Evolutionary conservation across 1,140 invertebrate species (phyloP).

Genomic region (Drosophila littoralis): DNA sequence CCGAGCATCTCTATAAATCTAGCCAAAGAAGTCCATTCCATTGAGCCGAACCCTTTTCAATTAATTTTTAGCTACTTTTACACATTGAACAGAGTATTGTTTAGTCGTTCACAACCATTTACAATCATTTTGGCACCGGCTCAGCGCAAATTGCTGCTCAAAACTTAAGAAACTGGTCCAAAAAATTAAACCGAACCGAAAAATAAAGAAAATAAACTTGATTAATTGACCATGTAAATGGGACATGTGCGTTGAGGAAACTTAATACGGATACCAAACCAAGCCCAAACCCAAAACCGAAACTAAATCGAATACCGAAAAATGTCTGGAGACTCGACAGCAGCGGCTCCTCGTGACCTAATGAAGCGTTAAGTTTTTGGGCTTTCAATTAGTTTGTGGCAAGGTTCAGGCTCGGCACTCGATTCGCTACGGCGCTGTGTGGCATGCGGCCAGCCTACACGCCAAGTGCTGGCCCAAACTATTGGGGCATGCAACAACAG

Average conservation of each 20-base stretch:
- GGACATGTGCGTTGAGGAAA: constrained; percentile 79
- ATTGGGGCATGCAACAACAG: constrained; percentile 46
- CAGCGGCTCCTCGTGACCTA: constrained; percentile 41
- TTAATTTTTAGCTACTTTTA: not conserved
- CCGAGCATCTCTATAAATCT: too few species aligned
- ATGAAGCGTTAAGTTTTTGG: constrained; percentile 78
- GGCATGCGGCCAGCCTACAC: constrained; percentile 30
- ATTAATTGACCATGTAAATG: constrained; percentile 83
- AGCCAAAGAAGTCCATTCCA: too few species aligned
- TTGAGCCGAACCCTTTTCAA: too few species aligned
- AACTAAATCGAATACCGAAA: constrained; percentile 8
- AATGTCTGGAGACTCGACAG: not conserved
- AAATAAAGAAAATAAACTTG: constrained; percentile 41
- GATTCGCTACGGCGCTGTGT: constrained; percentile 33
- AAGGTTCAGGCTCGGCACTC: constrained; percentile 11
- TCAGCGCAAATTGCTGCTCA: constrained; percentile 53
- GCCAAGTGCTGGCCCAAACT: constrained; percentile 31
- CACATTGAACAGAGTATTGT: not conserved
- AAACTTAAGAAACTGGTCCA: constrained; percentile 48
- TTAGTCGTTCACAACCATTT: not conserved
- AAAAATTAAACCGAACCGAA: constrained; percentile 7
- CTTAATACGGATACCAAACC: constrained; percentile 56
- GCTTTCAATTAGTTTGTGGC: constrained; percentile 62
- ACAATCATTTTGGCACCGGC: constrained; percentile 38
- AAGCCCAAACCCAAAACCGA: constrained; percentile 7